Evolutionary conservation across 2,113 vertebrate genomes (phyloP), one percentile per base, ranked within the genome.

Genomic region (Egretta garzetta): DNA sequence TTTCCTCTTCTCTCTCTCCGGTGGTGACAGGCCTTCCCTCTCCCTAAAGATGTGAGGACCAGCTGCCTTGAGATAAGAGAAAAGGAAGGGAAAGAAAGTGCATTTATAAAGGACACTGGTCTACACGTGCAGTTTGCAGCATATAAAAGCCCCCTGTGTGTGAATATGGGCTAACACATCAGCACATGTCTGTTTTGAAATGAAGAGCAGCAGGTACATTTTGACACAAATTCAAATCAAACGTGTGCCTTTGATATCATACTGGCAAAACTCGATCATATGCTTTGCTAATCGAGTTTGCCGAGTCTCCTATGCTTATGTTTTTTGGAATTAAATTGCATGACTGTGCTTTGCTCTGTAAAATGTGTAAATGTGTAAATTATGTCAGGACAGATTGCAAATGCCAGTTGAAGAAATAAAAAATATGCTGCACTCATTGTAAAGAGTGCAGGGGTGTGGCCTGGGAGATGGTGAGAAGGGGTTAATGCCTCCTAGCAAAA

Each of bases 331-430:
- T 98, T 98, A 98, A 98, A 98, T 97, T 97, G 96, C 97, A 96
- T 97, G 97, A 97, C 98, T 98, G 95, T 98, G 98, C 96, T 98
- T 98, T 97, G 97, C 98, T 98, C 98, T 97, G 98, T 96, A 95
- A 97, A 98, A 98, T 98, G 98, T 98, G 98, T 98, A 98, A 98
- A 98, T 98, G 98, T 98, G 98, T 98, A 98, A 98, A 98, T 98
- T 97, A 98, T 98, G 98, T 97, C 98, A 97, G 97, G 98, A 98
- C 98, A 98, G 97, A 98, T 98, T 98, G 98, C 97, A 97, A 96
- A 68, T 96, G 96, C 95, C 93, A 98, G 95, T 98, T 94, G 98
- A 98, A 98, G 98, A 98, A 98, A 97, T 97, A 97, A 96, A 98
- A 98, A 98, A 98, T 98, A 98, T 98, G 98, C 97, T 97, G 96